Conservation (phyloP, 1,140 invertebrate species). For the Zaprionus davidi region DNA sequence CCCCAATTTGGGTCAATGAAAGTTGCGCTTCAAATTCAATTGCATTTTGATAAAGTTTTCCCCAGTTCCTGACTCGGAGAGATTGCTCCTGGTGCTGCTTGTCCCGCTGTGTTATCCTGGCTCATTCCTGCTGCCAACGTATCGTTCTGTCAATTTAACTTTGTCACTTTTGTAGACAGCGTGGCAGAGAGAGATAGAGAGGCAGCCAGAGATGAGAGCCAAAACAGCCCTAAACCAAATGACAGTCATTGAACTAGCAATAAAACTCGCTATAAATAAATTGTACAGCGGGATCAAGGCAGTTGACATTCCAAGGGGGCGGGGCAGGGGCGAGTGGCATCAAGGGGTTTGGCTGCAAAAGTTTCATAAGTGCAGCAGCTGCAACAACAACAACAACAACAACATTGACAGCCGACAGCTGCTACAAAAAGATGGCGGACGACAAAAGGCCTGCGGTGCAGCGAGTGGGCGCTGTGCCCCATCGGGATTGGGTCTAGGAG, state of each 20-base stretch:
- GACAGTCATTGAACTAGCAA: slow-evolving; percentile 58
- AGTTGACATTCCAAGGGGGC: slow-evolving; percentile 44
- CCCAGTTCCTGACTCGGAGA: background rate
- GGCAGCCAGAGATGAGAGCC: background rate
- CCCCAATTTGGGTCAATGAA: slow-evolving; percentile 78
- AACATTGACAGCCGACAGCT: slow-evolving; percentile 32
- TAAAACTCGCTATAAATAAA: slow-evolving; percentile 74
- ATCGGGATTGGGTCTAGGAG: background rate
- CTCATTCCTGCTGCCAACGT: background rate
- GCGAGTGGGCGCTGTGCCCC: background rate
- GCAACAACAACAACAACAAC: slow-evolving; percentile 13
- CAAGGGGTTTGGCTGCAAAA: slow-evolving; percentile 34
- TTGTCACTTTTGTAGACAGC: slow-evolving; percentile 50
- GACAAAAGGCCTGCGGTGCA: slow-evolving; percentile 42
- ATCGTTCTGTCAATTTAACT: slow-evolving; percentile 50
- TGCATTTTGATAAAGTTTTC: slow-evolving; percentile 75
- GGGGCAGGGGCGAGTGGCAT: background rate
- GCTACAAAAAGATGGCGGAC: slow-evolving; percentile 44
- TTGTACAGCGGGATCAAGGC: slow-evolving; percentile 40
- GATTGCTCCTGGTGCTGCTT: slow-evolving; percentile 30
- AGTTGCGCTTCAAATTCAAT: slow-evolving; percentile 74
- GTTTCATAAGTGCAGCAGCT: slow-evolving; percentile 48
- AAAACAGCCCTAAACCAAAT: slow-evolving; percentile 35
- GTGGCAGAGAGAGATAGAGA: background rate
- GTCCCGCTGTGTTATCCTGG: background rate